Percentiles rank a stretch among this genome's conserved stretches.
Conservation (phyloP, 2,888 invertebrate species). For the Parascotia fuliginaria region DNA sequence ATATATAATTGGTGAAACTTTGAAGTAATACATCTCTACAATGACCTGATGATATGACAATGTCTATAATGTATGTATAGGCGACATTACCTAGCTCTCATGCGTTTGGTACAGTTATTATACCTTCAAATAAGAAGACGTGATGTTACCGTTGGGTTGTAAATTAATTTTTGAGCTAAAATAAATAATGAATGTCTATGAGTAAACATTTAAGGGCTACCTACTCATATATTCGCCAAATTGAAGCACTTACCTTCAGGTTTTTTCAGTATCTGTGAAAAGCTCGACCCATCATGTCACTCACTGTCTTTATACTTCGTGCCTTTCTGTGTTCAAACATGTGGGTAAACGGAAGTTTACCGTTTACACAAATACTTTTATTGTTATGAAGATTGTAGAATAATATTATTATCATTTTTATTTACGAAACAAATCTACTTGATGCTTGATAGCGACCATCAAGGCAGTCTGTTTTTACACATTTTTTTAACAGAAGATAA, state of each 20-base stretch:
- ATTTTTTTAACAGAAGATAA: no score
- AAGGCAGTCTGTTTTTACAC: not conserved
- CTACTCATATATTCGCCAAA: constrained; percentile 27
- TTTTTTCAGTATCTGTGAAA: constrained; percentile 42
- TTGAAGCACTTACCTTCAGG: constrained; percentile 31
- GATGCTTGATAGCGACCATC: not conserved
- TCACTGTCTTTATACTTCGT: constrained; percentile 51
- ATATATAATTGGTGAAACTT: no score
- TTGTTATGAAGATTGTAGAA: constrained; percentile 6
- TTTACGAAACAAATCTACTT: not conserved
- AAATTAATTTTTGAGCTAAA: no score
- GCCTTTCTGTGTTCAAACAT: constrained; percentile 42
- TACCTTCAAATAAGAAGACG: no score
- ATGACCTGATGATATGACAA: no score
- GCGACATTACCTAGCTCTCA: no score
- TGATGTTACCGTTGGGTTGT: no score
- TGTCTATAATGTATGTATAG: no score
- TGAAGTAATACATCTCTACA: no score
- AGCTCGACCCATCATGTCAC: constrained; percentile 43
- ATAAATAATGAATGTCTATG: no score
- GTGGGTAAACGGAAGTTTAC: constrained; percentile 43
- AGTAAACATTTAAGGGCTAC: not conserved
- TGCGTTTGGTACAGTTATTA: no score
- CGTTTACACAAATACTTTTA: constrained; percentile 10
- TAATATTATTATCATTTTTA: constrained; percentile 1